Evolutionary conservation across 2,888 invertebrate species (phyloP).

Genomic region (Rhaphigaster nebulosa): DNA sequence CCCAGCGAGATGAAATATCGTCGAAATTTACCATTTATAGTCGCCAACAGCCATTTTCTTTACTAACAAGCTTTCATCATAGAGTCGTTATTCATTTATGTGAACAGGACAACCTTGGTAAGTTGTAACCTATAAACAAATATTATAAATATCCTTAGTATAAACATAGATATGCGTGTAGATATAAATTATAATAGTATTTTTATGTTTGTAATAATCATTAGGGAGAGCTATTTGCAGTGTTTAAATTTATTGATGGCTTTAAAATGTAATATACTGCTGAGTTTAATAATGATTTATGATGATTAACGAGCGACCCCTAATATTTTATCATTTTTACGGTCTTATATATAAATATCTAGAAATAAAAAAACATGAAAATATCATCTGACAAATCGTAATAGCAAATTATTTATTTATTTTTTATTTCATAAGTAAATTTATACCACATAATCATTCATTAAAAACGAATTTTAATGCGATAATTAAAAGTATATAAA

Average conservation of each 20-base stretch:
- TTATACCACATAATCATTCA: too few species aligned
- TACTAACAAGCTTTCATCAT: background rate
- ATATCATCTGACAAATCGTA: too few species aligned
- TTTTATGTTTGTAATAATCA: background rate
- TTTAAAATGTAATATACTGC: background rate
- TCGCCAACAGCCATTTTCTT: background rate
- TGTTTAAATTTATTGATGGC: background rate
- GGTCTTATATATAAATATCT: too few species aligned
- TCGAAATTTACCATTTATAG: background rate
- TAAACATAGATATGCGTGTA: background rate
- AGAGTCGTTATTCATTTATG: background rate
- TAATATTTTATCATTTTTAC: background rate
- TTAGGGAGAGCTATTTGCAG: background rate
- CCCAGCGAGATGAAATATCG: background rate
- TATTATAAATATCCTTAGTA: background rate
- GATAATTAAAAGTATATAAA: too few species aligned
- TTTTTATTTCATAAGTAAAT: too few species aligned
- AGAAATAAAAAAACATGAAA: too few species aligned
- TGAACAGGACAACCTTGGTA: background rate
- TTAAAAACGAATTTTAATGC: too few species aligned
- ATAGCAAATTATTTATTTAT: too few species aligned
- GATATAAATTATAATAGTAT: background rate
- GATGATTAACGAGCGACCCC: too few species aligned
- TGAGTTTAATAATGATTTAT: too few species aligned
- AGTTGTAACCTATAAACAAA: background rate